These are phyloP conservation scores for Gymnarchus niloticus DNA, from an alignment of 2,113 vertebrate species.

Conservation along the genomic window DNA sequence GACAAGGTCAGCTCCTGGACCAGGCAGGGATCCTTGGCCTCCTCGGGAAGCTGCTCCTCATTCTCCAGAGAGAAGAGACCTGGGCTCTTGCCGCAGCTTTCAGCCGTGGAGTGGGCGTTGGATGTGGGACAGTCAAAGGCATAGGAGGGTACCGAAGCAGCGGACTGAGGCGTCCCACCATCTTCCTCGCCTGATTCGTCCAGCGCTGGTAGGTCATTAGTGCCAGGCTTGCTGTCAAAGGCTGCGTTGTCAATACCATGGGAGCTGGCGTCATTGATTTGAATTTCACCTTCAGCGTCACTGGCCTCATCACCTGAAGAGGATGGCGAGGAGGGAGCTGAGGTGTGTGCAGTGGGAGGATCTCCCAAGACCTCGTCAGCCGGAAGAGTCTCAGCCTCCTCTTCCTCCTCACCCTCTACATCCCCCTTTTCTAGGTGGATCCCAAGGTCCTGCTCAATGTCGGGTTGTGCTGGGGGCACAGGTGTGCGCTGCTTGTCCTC, in stretches of 20 bases:
- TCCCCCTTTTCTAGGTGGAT: constrained; percentile 42
- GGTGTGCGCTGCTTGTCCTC: constrained; percentile 38
- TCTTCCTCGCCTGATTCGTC: constrained; percentile 37
- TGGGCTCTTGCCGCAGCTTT: constrained; percentile 66
- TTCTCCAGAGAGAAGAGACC: constrained; percentile 69
- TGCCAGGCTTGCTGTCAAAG: constrained; percentile 34
- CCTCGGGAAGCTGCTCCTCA: constrained; percentile 54
- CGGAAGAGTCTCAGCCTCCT: constrained; percentile 53
- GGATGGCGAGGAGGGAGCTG: constrained; percentile 55
- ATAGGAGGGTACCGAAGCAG: constrained; percentile 58
- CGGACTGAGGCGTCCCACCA: constrained; percentile 57
- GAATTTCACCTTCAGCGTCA: constrained; percentile 63
- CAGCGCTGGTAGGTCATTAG: constrained; percentile 47
- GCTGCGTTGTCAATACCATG: constrained; percentile 8
- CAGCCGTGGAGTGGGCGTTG: constrained; percentile 58
- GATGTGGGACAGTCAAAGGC: constrained; percentile 61
- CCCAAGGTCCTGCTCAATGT: constrained; percentile 49
- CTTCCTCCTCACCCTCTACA: constrained; percentile 45
- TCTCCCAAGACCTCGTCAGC: constrained; percentile 56
- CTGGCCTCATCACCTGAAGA: constrained; percentile 64
- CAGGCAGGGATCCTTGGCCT: constrained; percentile 49
- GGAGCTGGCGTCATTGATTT: constrained; percentile 47
- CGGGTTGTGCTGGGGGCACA: constrained; percentile 37
- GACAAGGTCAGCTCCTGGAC: constrained; percentile 38
- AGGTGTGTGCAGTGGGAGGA: constrained; percentile 48